These are phyloP conservation scores for Tachysurus vachellii DNA, from an alignment of 2,113 vertebrate species.

Conservation along the genomic window DNA sequence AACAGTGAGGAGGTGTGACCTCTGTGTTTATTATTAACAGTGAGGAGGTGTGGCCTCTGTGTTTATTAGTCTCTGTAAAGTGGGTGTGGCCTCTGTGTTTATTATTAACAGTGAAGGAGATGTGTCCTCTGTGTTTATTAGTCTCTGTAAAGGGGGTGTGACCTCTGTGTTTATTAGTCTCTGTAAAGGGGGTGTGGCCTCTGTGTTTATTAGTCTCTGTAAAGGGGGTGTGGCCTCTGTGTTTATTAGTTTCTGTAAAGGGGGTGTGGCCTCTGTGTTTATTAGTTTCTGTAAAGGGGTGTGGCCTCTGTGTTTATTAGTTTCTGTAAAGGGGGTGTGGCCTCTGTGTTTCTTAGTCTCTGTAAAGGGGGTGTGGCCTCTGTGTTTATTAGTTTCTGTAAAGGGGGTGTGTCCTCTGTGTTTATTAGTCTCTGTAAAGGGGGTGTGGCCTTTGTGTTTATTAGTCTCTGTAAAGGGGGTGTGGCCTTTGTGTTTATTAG, in stretches of 20 bases:
- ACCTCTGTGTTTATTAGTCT: too few species aligned
- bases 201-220: not conserved
- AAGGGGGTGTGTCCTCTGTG: not conserved
- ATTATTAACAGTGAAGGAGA: not conserved
- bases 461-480: not conserved
- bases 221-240: not conserved
- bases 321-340: not conserved
- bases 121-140: not conserved
- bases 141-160: not conserved
- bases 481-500: not conserved
- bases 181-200: not conserved
- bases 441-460: not conserved
- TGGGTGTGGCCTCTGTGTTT: not conserved
- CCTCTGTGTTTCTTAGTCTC: not conserved
- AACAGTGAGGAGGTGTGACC: not conserved
- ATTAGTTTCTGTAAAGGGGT: not conserved
- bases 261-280: not conserved
- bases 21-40: not conserved
- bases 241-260: not conserved
- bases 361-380: not conserved
- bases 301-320: not conserved
- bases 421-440: not conserved
- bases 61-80: not conserved
- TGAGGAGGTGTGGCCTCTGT: not conserved
- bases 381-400: not conserved